Base-by-base conservation (phyloP, 2,888 invertebrate species). In the Mythimna impura region DNA sequence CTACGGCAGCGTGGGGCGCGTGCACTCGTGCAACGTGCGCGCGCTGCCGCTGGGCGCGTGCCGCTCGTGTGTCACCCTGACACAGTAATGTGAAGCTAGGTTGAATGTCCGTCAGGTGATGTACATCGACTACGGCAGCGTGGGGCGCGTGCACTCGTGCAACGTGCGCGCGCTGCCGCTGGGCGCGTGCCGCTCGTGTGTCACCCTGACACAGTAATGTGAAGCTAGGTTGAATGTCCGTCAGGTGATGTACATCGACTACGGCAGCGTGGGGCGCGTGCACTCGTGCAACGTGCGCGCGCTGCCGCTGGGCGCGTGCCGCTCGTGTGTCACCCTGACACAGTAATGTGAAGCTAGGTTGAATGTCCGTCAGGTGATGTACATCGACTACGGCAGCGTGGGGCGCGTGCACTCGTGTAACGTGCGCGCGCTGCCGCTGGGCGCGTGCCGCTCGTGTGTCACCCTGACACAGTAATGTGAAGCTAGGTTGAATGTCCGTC, bases 101-200 rank as follows among this genome's bases (percentile, higher is more conserved):
- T 40, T 40, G 10, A 40, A 40, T 40, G 40, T 40, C 40, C 30
- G 3, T 30, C 91, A 98, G 97, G 97, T 99, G 7, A 95, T 97
- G 67, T 98, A 97, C 90, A 97, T 99, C 66, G 99, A 99, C 94
- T 98, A 97, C 91, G 99, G 99, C 22, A 97, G 97, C 84, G 94
- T 91, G 25, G 96, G 93, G 0, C 92, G 94, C 58, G 93, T 97
- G 50, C 88, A 90, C 66, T 82, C 90, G 66, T 87, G 93, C 65
- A 95, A 96, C 73, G 82, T 97, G 57, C 96, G 96, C 67, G 89
- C 92, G 1, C 86, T 96, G 69, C 93, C 94, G 4, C 22, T 9
- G 40, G 75, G 87, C 5, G 97, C 97, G 78, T 86, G 50, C 97
- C 97, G 54, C 87, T 68, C 1, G 9, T 0, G 86, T 36, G 36